Evolutionary conservation across 2,113 vertebrate genomes (phyloP).

Genomic region (Pterocles gutturalis): DNA sequence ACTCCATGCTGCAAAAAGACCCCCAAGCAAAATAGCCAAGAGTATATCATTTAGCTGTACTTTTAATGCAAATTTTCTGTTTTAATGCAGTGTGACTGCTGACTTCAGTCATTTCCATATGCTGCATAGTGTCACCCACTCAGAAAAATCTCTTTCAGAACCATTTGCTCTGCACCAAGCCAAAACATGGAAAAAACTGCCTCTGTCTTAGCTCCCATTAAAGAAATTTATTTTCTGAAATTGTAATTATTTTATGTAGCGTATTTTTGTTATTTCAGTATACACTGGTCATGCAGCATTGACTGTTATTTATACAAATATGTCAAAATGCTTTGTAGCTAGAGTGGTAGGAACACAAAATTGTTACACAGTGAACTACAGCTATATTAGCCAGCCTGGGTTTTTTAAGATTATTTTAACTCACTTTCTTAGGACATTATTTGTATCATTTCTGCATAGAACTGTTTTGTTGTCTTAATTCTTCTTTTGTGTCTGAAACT

Average conservation of each 20-base stretch:
- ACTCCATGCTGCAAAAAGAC: neutral
- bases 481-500: neutral
- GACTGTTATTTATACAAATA: neutral
- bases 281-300: neutral
- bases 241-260: neutral
- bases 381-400: neutral
- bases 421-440: neutral
- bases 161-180: neutral
- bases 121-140: neutral
- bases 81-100: conserved; percentile 47
- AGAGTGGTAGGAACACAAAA: neutral
- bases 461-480: neutral
- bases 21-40: neutral
- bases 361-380: neutral
- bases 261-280: neutral
- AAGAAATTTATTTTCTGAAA: neutral
- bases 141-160: neutral
- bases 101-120: conserved; percentile 24
- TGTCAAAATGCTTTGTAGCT: neutral
- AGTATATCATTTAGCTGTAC: neutral
- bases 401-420: neutral
- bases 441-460: neutral
- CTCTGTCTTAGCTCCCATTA: neutral
- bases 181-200: neutral
- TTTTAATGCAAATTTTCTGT: conserved; percentile 27